A percentile compares a stretch with the other conserved stretches of the same genome.
These are phyloP conservation scores for Acrossocheilus wenchowensis DNA, from an alignment of 2,797 vertebrate species.

Conservation along the genomic window DNA sequence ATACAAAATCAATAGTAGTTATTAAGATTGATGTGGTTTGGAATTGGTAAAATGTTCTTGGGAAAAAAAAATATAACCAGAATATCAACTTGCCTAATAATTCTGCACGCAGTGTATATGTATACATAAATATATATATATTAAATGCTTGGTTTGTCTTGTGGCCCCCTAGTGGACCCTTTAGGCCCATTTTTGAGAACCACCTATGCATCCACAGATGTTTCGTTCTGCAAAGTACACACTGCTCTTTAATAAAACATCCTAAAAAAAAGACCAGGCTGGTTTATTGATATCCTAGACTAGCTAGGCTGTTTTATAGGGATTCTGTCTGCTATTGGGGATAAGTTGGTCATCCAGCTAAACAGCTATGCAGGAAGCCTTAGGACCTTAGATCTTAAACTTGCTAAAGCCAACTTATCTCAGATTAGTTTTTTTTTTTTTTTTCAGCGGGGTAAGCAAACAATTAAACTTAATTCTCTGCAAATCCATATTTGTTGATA, in stretches of 20 bases:
- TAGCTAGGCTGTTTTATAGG: too few relatives aligned
- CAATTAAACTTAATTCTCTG: background rate
- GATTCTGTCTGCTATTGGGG: background rate
- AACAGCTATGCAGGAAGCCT: background rate
- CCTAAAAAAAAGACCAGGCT: background rate
- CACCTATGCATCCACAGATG: background rate
- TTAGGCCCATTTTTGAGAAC: background rate
- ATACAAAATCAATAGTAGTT: too few relatives aligned
- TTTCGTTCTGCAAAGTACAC: background rate
- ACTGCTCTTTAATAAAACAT: background rate
- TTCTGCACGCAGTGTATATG: too few relatives aligned
- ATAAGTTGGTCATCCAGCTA: background rate
- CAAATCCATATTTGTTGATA: constrained; percentile 13
- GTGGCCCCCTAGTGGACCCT: background rate
- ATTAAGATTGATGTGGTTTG: too few relatives aligned
- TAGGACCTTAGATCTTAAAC: background rate
- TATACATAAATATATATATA: too few relatives aligned
- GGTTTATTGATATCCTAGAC: background rate
- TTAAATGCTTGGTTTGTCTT: too few relatives aligned
- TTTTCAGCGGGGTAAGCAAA: background rate
- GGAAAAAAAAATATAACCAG: too few relatives aligned
- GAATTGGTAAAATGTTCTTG: too few relatives aligned
- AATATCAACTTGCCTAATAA: too few relatives aligned
- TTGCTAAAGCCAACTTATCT: background rate
- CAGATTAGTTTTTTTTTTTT: background rate